Conservation (phyloP, 2,888 invertebrate species). For the Scelioninae gen. 1 region DNA sequence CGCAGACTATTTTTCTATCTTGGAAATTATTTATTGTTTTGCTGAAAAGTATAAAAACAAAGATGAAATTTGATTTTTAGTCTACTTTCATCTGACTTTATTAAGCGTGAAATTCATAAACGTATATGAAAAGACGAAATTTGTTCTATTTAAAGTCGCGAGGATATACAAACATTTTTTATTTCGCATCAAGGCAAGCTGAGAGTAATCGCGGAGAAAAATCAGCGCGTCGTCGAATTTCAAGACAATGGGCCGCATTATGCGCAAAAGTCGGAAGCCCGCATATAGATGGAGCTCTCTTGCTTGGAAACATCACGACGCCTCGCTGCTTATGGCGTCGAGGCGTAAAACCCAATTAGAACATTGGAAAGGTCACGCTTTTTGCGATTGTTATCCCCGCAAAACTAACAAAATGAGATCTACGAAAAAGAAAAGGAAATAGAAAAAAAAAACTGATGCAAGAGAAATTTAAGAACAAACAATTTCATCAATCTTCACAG, state of each 20-base stretch:
- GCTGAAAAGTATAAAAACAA: too few species aligned
- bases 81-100: slow-evolving; percentile 1
- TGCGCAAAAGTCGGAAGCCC: slow-evolving; percentile 63
- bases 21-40: too few species aligned
- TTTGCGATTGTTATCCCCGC: slow-evolving; percentile 50
- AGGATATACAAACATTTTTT: slow-evolving; percentile 1
- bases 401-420: slow-evolving; percentile 27
- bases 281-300: slow-evolving; percentile 62
- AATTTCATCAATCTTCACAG: background rate
- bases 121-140: background rate
- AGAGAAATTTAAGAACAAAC: background rate
- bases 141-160: background rate
- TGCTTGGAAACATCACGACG: slow-evolving; percentile 55
- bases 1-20: too few species aligned
- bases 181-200: slow-evolving; percentile 31
- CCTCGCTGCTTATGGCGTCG: slow-evolving; percentile 63
- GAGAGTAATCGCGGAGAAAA: slow-evolving; percentile 58
- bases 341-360: slow-evolving; percentile 68
- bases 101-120: too few species aligned
- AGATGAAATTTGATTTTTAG: too few species aligned
- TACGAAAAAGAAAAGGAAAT: background rate
- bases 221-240: slow-evolving; percentile 62
- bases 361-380: slow-evolving; percentile 65
- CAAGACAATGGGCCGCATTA: slow-evolving; percentile 64
- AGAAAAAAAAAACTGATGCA: slow-evolving; percentile 1